phyloP scores from a whole-genome alignment of 2,113 vertebrate genomes.

The Albula goreensis region DNA sequence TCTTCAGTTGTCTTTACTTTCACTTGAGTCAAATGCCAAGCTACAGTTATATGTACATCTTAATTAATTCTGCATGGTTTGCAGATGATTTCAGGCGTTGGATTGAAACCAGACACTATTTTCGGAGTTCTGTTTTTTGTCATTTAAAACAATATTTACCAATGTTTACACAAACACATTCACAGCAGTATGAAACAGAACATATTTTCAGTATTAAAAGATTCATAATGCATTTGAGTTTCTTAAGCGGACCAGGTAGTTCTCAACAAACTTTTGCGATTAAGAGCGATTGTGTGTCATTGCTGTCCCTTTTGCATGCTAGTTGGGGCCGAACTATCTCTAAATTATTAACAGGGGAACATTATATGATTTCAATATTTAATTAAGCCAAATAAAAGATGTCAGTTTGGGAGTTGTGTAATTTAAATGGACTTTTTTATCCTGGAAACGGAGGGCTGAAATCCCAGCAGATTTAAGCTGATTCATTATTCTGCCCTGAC shows the following conservation, averaged over 20 bases:
- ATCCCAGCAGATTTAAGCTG: neutral
- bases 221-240: too few relatives aligned
- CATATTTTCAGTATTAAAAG: too few relatives aligned
- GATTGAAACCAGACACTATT: neutral
- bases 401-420: slow-evolving; percentile 17
- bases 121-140: too few relatives aligned
- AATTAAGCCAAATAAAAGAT: slow-evolving; percentile 13
- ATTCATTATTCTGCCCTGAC: slow-evolving; percentile 2
- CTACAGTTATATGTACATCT: neutral
- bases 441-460: slow-evolving; percentile 15
- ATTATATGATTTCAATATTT: slow-evolving; percentile 31
- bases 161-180: too few relatives aligned
- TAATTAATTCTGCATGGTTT: too few relatives aligned
- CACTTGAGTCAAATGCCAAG: neutral
- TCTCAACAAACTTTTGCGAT: neutral
- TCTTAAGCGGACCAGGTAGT: too few relatives aligned
- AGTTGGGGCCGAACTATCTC: slow-evolving; percentile 5
- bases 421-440: slow-evolving; percentile 18
- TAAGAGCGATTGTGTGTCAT: neutral
- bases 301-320: neutral
- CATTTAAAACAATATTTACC: too few relatives aligned
- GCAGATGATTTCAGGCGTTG: neutral
- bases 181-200: too few relatives aligned
- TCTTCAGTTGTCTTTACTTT: too few relatives aligned
- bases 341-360: slow-evolving; percentile 23